phyloP scores from a whole-genome alignment of 2,113 vertebrate genomes.

The Pedetes capensis region DNA sequence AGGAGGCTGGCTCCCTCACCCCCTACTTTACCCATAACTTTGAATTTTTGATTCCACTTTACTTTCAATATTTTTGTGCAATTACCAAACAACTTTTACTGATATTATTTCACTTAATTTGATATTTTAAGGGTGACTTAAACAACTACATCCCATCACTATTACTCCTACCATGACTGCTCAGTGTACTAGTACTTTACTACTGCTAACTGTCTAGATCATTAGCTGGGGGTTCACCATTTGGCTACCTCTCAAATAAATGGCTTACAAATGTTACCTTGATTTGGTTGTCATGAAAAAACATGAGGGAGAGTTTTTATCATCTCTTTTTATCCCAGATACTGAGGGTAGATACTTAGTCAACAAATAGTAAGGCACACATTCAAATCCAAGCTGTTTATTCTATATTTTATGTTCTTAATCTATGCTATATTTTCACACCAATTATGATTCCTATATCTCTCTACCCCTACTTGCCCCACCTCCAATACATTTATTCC shows the following conservation, averaged over 20 bases:
- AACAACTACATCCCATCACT: fast-evolving
- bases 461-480: not conserved
- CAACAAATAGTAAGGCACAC: not conserved
- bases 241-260: not conserved
- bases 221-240: not conserved
- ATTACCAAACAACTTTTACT: not conserved
- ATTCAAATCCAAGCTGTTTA: too few relatives aligned
- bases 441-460: not conserved
- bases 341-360: not conserved
- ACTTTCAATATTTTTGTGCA: not conserved
- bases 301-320: fast-evolving
- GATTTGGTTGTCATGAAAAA: not conserved
- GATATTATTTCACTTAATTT: not conserved
- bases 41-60: not conserved
- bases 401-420: not conserved
- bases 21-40: not conserved
- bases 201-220: not conserved
- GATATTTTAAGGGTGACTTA: not conserved
- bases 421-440: not conserved
- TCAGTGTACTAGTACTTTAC: not conserved
- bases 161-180: too few relatives aligned
- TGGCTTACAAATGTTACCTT: not conserved
- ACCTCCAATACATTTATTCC: not conserved
- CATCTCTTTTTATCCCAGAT: not conserved
- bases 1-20: not conserved